phyloP scores from a whole-genome alignment of 2,888 invertebrate genomes.

The Cataglyphis rosenhaueri region DNA sequence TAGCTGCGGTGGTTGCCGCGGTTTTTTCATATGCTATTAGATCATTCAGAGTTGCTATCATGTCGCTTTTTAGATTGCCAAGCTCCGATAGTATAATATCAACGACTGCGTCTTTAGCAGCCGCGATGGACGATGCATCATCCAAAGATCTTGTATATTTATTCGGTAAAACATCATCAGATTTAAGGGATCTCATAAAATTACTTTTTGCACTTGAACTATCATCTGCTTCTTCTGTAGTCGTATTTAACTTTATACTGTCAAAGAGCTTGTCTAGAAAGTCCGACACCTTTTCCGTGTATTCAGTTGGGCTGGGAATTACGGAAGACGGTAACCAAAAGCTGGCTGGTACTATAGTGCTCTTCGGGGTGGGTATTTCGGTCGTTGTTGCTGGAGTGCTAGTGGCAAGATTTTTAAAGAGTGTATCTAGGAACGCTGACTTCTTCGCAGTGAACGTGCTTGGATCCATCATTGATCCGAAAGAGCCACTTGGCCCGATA shows the following conservation, averaged over 20 bases:
- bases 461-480: slow-evolving; percentile 77
- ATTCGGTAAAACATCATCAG: slow-evolving; percentile 38
- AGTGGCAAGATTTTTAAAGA: slow-evolving; percentile 80
- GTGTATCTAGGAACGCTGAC: slow-evolving; percentile 77
- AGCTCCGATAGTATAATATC: slow-evolving; percentile 80
- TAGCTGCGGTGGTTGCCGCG: slow-evolving; percentile 50
- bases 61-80: slow-evolving; percentile 77
- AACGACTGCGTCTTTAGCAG: slow-evolving; percentile 80
- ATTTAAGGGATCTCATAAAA: slow-evolving; percentile 59
- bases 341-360: slow-evolving; percentile 81
- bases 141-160: slow-evolving; percentile 75
- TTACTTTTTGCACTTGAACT: slow-evolving; percentile 42
- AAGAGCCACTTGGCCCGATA: slow-evolving; percentile 66
- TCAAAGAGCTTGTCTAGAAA: slow-evolving; percentile 81
- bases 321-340: slow-evolving; percentile 81
- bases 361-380: slow-evolving; percentile 75
- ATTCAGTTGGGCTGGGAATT: slow-evolving; percentile 79
- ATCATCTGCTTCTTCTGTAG: slow-evolving; percentile 46
- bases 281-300: slow-evolving; percentile 78
- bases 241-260: slow-evolving; percentile 74
- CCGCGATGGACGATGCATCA: slow-evolving; percentile 75
- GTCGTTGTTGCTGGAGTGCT: slow-evolving; percentile 69
- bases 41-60: slow-evolving; percentile 80
- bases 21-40: slow-evolving; percentile 78
- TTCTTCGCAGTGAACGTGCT: slow-evolving; percentile 79